phyloP scores from a whole-genome alignment of 2,888 invertebrate species.

The Lumbricus terrestris region DNA sequence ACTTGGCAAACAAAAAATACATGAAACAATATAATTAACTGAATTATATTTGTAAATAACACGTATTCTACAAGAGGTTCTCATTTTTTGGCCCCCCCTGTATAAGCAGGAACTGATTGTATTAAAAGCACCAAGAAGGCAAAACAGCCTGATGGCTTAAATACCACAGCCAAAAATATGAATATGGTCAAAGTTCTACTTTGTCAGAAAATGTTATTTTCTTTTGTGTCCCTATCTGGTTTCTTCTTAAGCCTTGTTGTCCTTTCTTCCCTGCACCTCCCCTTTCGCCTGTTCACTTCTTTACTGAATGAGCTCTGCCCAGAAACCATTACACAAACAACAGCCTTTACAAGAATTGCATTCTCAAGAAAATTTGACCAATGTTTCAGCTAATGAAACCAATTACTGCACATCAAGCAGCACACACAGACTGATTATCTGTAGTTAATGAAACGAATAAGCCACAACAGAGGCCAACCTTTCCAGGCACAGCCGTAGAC shows the following conservation, averaged over 20 bases:
- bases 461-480: conserved; percentile 21
- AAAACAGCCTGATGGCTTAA: too few species aligned
- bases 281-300: not conserved
- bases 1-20: too few species aligned
- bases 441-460: not conserved
- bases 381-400: not conserved
- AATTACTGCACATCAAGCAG: not conserved
- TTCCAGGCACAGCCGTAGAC: conserved; percentile 76
- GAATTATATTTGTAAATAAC: too few species aligned
- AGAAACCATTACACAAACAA: not conserved
- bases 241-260: not conserved
- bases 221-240: not conserved
- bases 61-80: too few species aligned
- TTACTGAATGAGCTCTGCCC: not conserved
- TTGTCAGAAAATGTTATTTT: not conserved
- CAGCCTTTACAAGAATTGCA: not conserved
- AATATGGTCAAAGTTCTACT: too few species aligned
- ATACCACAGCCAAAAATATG: too few species aligned
- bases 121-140: not conserved
- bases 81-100: too few species aligned
- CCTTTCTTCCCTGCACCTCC: not conserved
- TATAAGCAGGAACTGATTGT: too few species aligned
- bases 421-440: not conserved
- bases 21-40: too few species aligned
- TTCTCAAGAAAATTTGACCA: not conserved